These are phyloP conservation scores for Pelobates cultripes DNA, from an alignment of 2,797 vertebrate genomes.

Conservation along the genomic window DNA sequence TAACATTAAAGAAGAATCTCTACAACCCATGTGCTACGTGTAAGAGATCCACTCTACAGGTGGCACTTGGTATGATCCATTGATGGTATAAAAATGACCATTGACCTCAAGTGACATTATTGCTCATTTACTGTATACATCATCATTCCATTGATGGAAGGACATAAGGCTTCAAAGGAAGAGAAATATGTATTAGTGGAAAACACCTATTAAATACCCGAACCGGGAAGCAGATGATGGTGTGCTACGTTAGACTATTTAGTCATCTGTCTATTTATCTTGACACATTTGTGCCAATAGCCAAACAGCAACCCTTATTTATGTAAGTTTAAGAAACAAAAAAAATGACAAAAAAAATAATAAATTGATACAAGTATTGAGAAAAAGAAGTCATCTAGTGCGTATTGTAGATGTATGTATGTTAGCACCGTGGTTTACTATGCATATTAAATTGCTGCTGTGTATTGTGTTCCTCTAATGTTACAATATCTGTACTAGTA, in stretches of 20 bases:
- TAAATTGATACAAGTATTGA: slow-evolving; percentile 60
- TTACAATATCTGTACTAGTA: slow-evolving; percentile 67
- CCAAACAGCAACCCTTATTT: slow-evolving; percentile 67
- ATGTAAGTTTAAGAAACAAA: slow-evolving; percentile 63
- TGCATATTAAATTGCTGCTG: slow-evolving; percentile 68
- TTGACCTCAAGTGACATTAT: slow-evolving; percentile 4
- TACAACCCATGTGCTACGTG: background rate
- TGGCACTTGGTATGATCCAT: slow-evolving; percentile 19
- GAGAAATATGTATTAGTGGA: slow-evolving; percentile 53
- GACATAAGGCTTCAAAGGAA: slow-evolving; percentile 47
- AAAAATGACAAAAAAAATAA: slow-evolving; percentile 53
- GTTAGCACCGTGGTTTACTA: slow-evolving; percentile 72
- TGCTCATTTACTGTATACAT: slow-evolving; percentile 2
- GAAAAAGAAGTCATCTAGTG: slow-evolving; percentile 63
- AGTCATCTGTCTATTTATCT: slow-evolving; percentile 33
- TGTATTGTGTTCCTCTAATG: slow-evolving; percentile 70
- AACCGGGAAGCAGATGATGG: too few species aligned
- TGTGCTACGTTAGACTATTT: background rate
- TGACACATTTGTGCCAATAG: slow-evolving; percentile 49
- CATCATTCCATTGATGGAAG: slow-evolving; percentile 35
- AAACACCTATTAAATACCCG: too few species aligned
- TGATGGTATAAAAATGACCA: slow-evolving; percentile 11
- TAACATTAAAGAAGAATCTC: slow-evolving; percentile 1
- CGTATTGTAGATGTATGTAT: slow-evolving; percentile 74
- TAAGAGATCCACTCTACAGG: slow-evolving; percentile 21